Percentiles rank a stretch among this genome's conserved stretches.
phyloP scores from a whole-genome alignment of 2,113 vertebrate species.

The Mesocricetus auratus region DNA sequence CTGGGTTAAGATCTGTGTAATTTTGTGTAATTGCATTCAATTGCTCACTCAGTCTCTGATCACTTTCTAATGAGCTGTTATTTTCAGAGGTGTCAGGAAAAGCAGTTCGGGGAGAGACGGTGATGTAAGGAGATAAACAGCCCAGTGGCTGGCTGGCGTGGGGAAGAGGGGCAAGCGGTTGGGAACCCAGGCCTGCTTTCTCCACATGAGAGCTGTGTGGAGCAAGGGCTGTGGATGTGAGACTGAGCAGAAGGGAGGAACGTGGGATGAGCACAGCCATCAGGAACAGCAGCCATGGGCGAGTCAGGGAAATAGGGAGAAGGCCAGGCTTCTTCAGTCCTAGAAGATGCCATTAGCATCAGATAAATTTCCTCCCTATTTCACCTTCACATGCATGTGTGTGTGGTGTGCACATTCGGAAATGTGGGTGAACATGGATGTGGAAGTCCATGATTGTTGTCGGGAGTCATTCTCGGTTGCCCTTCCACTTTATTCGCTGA shows the following conservation, averaged over 20 bases:
- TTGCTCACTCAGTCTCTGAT: slow-evolving; percentile 62
- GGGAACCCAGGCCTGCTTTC: rapidly evolving
- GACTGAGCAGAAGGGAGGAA: rapidly evolving
- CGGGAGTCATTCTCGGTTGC: neutral
- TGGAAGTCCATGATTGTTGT: too few species aligned
- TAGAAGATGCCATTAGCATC: neutral
- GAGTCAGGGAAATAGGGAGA: neutral
- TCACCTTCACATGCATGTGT: neutral
- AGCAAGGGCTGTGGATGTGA: rapidly evolving
- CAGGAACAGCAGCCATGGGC: rapidly evolving
- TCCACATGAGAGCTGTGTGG: rapidly evolving
- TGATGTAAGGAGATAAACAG: neutral
- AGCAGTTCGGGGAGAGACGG: slow-evolving; percentile 47
- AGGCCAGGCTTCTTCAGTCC: neutral
- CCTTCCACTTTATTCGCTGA: neutral
- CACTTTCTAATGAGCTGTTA: slow-evolving; percentile 74
- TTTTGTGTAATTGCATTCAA: slow-evolving; percentile 61
- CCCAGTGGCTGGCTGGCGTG: neutral
- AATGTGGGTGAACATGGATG: neutral
- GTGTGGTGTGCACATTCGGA: neutral
- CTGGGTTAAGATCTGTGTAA: slow-evolving; percentile 32
- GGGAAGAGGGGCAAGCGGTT: neutral
- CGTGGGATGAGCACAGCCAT: rapidly evolving
- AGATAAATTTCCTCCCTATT: too few species aligned
- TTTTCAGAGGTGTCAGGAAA: slow-evolving; percentile 64